Percentiles rank a stretch among this genome's conserved stretches.
phyloP scores from a whole-genome alignment of 2,888 invertebrate genomes.

The Disparrhopalites patrizii region DNA sequence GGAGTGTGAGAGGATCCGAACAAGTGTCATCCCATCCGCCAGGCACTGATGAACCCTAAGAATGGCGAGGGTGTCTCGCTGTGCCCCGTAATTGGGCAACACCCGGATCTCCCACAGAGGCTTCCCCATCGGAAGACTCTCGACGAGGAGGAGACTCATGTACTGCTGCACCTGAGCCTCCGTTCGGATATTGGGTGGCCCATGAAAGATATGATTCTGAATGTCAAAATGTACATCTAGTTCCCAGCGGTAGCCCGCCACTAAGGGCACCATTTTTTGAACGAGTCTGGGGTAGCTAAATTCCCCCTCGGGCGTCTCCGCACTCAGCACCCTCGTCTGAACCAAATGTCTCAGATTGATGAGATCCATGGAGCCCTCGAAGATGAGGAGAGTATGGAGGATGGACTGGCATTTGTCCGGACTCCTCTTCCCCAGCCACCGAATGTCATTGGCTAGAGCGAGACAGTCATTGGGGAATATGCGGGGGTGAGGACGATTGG shows the following conservation, averaged over 20 bases:
- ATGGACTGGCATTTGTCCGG: conserved; percentile 50
- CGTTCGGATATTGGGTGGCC: conserved; percentile 50
- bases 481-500: conserved; percentile 40
- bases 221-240: conserved; percentile 55
- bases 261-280: conserved; percentile 52
- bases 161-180: conserved; percentile 53
- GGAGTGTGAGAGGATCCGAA: conserved; percentile 52
- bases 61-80: conserved; percentile 53
- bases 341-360: conserved; percentile 54
- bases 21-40: conserved; percentile 56
- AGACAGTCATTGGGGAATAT: conserved; percentile 43
- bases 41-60: conserved; percentile 56
- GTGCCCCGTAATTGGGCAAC: conserved; percentile 52
- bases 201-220: conserved; percentile 55
- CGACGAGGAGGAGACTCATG: conserved; percentile 53
- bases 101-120: conserved; percentile 59
- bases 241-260: conserved; percentile 55
- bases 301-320: conserved; percentile 51
- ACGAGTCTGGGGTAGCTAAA: conserved; percentile 55
- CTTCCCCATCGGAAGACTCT: conserved; percentile 52
- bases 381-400: conserved; percentile 55
- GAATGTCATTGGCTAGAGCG: conserved; percentile 53
- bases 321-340: conserved; percentile 53
- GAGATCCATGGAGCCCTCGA: conserved; percentile 55
- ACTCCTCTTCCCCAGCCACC: conserved; percentile 53